Percentiles rank a stretch among this genome's conserved stretches.
phyloP scores from a whole-genome alignment of 2,888 invertebrate genomes.

The Loripinus fragilis region DNA sequence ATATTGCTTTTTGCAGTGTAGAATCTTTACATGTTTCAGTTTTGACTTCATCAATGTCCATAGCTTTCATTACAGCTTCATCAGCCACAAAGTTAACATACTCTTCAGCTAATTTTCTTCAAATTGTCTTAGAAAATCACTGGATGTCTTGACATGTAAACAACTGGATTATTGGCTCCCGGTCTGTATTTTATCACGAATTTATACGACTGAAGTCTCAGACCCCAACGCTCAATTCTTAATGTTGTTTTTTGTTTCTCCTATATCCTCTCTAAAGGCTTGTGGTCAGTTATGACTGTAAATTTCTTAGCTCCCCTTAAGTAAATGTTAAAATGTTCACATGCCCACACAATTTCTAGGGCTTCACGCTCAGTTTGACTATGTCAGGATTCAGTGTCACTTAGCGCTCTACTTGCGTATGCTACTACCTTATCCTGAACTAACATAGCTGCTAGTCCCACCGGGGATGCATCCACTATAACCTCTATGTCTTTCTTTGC shows the following conservation, averaged over 20 bases:
- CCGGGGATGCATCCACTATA: constrained; percentile 15
- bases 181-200: constrained; percentile 33
- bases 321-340: neutral
- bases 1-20: constrained; percentile 53
- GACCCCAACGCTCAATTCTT: constrained; percentile 60
- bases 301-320: constrained; percentile 33
- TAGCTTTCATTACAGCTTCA: constrained; percentile 56
- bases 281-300: constrained; percentile 62
- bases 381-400: constrained; percentile 58
- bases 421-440: constrained; percentile 26
- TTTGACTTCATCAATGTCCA: constrained; percentile 61
- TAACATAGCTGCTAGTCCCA: neutral
- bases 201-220: constrained; percentile 59
- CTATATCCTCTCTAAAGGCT: constrained; percentile 55
- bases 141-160: constrained; percentile 64
- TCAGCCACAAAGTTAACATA: constrained; percentile 59
- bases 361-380: constrained; percentile 66
- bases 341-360: constrained; percentile 68
- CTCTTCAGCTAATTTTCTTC: constrained; percentile 58
- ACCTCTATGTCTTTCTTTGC: neutral
- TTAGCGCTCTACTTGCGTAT: constrained; percentile 58
- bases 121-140: neutral
- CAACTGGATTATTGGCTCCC: constrained; percentile 67
- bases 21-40: constrained; percentile 45
- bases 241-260: constrained; percentile 49